Conservation (phyloP, 2,113 vertebrate genomes). For the Platichthys flesus region DNA sequence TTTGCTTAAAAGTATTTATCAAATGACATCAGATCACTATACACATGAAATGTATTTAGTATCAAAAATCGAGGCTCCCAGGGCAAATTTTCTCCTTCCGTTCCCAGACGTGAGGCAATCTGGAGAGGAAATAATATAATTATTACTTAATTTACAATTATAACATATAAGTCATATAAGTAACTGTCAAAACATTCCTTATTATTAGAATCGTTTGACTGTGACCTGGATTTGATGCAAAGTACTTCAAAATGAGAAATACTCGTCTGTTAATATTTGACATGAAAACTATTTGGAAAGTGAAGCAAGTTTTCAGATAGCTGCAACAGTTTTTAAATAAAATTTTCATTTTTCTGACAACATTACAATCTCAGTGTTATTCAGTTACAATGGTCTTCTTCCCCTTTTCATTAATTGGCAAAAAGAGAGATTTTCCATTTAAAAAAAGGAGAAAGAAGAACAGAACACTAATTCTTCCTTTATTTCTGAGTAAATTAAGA, state of each 20-base stretch:
- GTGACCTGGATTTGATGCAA: neutral
- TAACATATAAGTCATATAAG: neutral
- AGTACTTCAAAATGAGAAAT: neutral
- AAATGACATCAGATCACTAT: conserved; percentile 16
- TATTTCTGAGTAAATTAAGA: no score
- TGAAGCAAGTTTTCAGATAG: no score
- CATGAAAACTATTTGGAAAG: no score
- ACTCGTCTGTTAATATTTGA: neutral
- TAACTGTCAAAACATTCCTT: neutral
- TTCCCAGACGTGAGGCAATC: neutral
- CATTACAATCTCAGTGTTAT: no score
- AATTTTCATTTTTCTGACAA: no score
- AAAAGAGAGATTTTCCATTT: no score
- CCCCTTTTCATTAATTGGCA: no score
- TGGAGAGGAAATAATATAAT: neutral
- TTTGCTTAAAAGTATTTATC: neutral
- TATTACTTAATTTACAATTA: neutral
- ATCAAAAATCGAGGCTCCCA: neutral
- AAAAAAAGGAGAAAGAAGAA: no score
- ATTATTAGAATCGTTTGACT: neutral
- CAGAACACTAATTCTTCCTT: no score
- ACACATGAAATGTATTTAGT: neutral
- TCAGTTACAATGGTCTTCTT: no score
- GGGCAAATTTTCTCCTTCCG: neutral
- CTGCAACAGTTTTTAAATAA: no score